Evolutionary conservation across 2,888 invertebrate genomes (phyloP), one percentile per base, ranked within the genome.

Genomic region (Acleris laterana): DNA sequence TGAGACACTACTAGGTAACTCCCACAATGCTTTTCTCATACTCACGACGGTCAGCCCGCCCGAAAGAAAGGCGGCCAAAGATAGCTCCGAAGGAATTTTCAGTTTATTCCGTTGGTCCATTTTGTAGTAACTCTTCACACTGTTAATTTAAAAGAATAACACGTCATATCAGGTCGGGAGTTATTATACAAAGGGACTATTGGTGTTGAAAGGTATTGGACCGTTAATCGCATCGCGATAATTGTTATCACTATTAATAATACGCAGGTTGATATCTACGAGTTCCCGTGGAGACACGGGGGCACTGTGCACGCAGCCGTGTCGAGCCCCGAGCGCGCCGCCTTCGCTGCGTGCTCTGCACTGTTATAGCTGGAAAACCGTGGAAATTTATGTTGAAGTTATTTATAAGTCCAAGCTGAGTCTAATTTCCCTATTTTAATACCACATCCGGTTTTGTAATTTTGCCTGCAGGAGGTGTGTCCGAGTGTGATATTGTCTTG

Each of bases 161-260:
- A 79, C 83, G 82, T 80, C 82, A 83, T 82, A 72, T 73, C 80
- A 71, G 69, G 71, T 70, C 73, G 77, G 51, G 73, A 74, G 77
- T 71, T 73, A 79, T 77, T 71, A 74, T 76, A 77, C 77, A 77
- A 83, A 84, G 82, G 81, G 81, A 81, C 77, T 77, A 74, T 75
- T 76, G 2, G 38, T 38, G 9, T 38, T 38, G 38, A 73, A 74
- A 74, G 72, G 75, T 81, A 84, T 83, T 80, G 74, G 69, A 64
- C 65, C 70, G 77, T 82, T 87, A 88, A 85, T 89, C 87, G 80
- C 74, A 76, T 73, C 79, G 74, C 81, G 89, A 89, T 89, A 89
- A 89, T 88, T 87, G 84, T 87, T 88, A 89, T 89, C 89, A 79
- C 72, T 77, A 83, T 79, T 85, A 85, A 83, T 83, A 77, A 62